Conservation (phyloP, 1,140 invertebrate genomes). For the Eupeodes corollae region DNA sequence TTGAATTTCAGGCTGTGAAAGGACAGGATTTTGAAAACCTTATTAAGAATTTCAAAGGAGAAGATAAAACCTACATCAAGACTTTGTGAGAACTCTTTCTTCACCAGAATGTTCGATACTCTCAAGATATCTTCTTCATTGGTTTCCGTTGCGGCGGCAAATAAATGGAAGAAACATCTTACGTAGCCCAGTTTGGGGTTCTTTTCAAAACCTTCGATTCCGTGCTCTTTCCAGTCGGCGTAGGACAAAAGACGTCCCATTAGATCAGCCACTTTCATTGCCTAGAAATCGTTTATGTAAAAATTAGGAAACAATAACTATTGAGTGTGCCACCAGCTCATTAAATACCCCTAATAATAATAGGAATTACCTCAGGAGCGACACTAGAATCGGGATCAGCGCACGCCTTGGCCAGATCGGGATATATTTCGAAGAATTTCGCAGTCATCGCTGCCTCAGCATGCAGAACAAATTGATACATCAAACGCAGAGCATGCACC, state of each 20-base stretch:
- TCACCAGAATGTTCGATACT: constrained; percentile 26
- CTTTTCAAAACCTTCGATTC: constrained; percentile 22
- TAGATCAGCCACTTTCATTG: constrained; percentile 25
- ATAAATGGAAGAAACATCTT: constrained; percentile 43
- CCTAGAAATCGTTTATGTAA: too few species aligned
- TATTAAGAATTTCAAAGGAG: too few species aligned
- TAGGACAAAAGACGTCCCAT: constrained; percentile 26
- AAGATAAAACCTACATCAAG: constrained; percentile 5
- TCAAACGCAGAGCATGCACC: constrained; percentile 57
- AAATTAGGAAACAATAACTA: background rate
- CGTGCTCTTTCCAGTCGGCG: constrained; percentile 26
- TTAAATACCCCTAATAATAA: too few species aligned
- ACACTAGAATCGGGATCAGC: constrained; percentile 18
- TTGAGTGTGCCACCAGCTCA: background rate
- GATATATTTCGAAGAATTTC: constrained; percentile 40
- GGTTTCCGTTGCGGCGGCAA: constrained; percentile 47
- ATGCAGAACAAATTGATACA: constrained; percentile 56
- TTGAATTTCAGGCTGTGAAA: constrained; percentile 10
- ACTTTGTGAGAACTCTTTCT: constrained; percentile 35
- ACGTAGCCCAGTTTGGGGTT: constrained; percentile 25
- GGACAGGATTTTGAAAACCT: background rate
- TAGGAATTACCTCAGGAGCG: constrained; percentile 10
- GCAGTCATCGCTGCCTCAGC: constrained; percentile 56
- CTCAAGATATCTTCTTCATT: constrained; percentile 37
- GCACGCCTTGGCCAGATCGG: constrained; percentile 41